Percentiles rank a stretch among this genome's conserved stretches.
Conservation (phyloP, 2,888 invertebrate species). For the Sphaeridia pumilis region DNA sequence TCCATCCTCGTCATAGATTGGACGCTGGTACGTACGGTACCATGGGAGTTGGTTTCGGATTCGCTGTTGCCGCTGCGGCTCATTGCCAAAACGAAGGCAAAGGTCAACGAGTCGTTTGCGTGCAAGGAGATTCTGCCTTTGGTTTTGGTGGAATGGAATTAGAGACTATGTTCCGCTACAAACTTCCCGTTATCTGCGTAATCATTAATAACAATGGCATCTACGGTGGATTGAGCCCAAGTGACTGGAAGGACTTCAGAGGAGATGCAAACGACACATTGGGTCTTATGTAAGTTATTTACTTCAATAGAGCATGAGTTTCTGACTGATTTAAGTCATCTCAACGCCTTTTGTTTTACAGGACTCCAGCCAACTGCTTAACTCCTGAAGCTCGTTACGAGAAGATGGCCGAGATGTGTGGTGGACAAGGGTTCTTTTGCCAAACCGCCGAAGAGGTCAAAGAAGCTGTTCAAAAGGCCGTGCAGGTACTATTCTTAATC, state of each 20-base stretch:
- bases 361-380: constrained; percentile 73
- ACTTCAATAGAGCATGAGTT: constrained; percentile 11
- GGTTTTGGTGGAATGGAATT: constrained; percentile 98
- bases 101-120: constrained; percentile 72
- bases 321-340: background rate
- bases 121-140: constrained; percentile 95
- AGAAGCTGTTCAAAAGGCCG: constrained; percentile 53
- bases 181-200: constrained; percentile 76
- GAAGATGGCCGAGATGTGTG: constrained; percentile 77
- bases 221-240: constrained; percentile 70
- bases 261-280: constrained; percentile 54
- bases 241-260: constrained; percentile 55
- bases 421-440: constrained; percentile 68
- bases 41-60: constrained; percentile 65
- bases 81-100: constrained; percentile 74
- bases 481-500: constrained; percentile 44
- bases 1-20: constrained; percentile 66
- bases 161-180: constrained; percentile 77
- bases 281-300: constrained; percentile 55
- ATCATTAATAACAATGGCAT: constrained; percentile 95
- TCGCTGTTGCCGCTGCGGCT: constrained; percentile 81
- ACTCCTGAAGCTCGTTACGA: constrained; percentile 73
- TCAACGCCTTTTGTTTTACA: constrained; percentile 41
- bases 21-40: constrained; percentile 59
- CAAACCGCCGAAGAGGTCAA: constrained; percentile 64